phyloP scores from a whole-genome alignment of 2,797 vertebrate species.

The Lateolabrax maculatus region DNA sequence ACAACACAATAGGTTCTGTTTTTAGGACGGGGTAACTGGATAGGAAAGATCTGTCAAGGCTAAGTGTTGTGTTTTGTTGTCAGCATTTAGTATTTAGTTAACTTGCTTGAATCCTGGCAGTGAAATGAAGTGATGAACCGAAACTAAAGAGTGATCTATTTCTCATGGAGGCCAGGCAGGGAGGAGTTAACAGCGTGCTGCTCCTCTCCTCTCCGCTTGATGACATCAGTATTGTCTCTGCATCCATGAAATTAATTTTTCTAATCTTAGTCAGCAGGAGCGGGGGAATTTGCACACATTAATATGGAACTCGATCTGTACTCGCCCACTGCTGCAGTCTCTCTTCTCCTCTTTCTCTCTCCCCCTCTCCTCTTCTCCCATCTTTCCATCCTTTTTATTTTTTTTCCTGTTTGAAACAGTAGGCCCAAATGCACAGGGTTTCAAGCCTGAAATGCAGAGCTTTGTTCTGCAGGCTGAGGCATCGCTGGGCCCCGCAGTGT shows the following conservation, averaged over 20 bases:
- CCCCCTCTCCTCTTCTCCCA: conserved; percentile 36
- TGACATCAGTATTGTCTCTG: conserved; percentile 88
- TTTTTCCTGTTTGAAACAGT: conserved; percentile 41
- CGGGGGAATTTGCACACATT: conserved; percentile 87
- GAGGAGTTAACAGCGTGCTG: conserved; percentile 76
- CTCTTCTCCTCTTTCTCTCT: conserved; percentile 58
- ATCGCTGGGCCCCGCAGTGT: conserved; percentile 47
- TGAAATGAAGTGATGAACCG: conserved; percentile 53
- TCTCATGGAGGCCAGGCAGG: conserved; percentile 60
- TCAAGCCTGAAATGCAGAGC: conserved; percentile 48
- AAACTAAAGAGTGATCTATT: conserved; percentile 57
- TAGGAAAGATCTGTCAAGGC: conserved; percentile 19
- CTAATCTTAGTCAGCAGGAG: conserved; percentile 89
- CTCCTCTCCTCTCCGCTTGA: conserved; percentile 81
- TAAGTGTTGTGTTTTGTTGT: conserved; percentile 21
- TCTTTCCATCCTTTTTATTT: conserved; percentile 45
- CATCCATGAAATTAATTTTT: conserved; percentile 90
- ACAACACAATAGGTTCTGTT: conserved; percentile 12
- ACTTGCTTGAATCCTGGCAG: conserved; percentile 35
- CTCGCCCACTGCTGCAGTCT: conserved; percentile 80
- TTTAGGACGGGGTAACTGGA: conserved; percentile 24
- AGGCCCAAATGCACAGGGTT: conserved; percentile 59
- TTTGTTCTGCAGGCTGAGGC: conserved; percentile 72
- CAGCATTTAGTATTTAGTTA: conserved; percentile 38
- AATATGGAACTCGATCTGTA: conserved; percentile 83